phyloP scores from a whole-genome alignment of 2,888 invertebrate species.

The Glyphotaelius pellucidus region DNA sequence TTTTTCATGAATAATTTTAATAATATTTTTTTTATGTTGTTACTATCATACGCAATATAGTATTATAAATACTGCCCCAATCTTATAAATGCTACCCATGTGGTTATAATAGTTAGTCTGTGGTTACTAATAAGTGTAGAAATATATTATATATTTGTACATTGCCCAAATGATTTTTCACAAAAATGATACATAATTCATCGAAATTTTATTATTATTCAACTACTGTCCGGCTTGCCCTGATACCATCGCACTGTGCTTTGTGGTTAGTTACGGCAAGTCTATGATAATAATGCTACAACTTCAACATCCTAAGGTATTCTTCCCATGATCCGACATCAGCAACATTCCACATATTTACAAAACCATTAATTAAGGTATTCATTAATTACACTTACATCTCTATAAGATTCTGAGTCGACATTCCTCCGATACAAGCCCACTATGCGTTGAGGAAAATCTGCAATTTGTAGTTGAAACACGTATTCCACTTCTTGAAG shows the following conservation, averaged over 20 bases:
- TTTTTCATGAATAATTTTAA: no score
- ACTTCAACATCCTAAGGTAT: not conserved
- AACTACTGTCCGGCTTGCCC: no score
- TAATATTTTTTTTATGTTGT: no score
- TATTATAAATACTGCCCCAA: no score
- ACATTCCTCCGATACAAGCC: not conserved
- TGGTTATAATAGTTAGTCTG: no score
- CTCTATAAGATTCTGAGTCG: not conserved
- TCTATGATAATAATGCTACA: not conserved
- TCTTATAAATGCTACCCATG: no score
- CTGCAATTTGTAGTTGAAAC: not conserved
- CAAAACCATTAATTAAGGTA: not conserved
- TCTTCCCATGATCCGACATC: not conserved
- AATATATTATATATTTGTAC: no score
- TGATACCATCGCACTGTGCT: not conserved
- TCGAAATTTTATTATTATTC: no score
- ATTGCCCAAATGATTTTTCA: no score
- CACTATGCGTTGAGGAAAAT: not conserved
- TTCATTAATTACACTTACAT: not conserved
- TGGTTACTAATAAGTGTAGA: no score
- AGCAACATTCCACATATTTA: not conserved
- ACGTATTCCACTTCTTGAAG: not conserved
- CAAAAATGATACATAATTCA: no score
- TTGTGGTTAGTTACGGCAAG: not conserved
- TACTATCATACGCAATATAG: no score